These are phyloP conservation scores for Platysteira castanea DNA, from an alignment of 2,113 vertebrate species.

Conservation along the genomic window DNA sequence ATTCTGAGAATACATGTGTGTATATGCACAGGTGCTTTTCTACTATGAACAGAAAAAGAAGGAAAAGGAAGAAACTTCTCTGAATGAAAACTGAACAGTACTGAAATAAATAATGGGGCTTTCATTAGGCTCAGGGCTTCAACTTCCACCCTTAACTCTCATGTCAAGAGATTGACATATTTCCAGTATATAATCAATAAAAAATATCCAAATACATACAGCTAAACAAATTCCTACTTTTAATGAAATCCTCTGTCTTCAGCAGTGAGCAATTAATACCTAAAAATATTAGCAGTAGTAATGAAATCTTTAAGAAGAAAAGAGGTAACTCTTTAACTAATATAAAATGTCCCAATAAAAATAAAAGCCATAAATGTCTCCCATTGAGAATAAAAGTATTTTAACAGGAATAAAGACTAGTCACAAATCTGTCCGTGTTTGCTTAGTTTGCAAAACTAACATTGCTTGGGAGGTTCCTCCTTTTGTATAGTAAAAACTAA, in stretches of 20 bases:
- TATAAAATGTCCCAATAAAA: neutral
- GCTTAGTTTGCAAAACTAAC: neutral
- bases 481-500: conserved; percentile 11
- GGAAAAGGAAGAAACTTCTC: neutral
- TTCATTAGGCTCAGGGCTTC: neutral
- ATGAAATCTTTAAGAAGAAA: neutral
- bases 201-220: neutral
- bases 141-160: neutral
- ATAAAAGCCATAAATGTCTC: neutral
- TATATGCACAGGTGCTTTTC: neutral
- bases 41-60: neutral
- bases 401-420: neutral
- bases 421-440: neutral
- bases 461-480: neutral
- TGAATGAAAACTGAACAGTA: neutral
- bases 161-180: neutral
- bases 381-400: neutral
- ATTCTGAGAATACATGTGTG: neutral
- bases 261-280: neutral
- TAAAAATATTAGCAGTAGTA: neutral
- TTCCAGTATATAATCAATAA: neutral
- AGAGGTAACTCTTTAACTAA: neutral
- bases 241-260: neutral
- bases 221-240: neutral
- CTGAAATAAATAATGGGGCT: neutral